Conservation (phyloP, 1,140 invertebrate species). For the Leptopilina boulardi region DNA sequence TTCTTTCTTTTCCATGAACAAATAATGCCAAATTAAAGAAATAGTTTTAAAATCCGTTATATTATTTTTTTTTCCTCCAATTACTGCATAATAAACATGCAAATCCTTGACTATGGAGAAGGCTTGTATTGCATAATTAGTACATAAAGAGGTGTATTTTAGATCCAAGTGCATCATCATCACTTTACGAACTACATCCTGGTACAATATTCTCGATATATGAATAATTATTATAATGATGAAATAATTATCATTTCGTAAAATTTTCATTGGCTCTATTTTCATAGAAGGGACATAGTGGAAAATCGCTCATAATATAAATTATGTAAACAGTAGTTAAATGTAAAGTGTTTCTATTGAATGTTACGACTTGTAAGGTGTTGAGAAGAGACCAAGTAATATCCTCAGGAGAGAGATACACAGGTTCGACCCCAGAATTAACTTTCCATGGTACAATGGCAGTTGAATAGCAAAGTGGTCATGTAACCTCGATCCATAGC, state of each 20-base stretch:
- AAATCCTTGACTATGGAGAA: background rate
- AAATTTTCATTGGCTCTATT: background rate
- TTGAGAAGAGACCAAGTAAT: background rate
- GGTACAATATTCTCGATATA: background rate
- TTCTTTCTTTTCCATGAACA: too few species aligned
- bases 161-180: background rate
- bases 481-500: conserved; percentile 23
- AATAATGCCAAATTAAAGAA: too few species aligned
- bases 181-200: background rate
- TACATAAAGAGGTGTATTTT: conserved; percentile 4
- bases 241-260: background rate
- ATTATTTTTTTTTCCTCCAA: conserved; percentile 52
- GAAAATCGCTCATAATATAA: background rate
- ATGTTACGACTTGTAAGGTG: background rate
- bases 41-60: conserved; percentile 54
- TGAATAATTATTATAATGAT: conserved; percentile 15
- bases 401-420: background rate
- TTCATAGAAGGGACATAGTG: background rate
- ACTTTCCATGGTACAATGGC: conserved; percentile 9
- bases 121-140: conserved; percentile 9
- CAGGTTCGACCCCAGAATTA: conserved; percentile 5
- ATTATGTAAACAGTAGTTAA: conserved; percentile 12
- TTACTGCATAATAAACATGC: conserved; percentile 46
- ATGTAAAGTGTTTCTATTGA: conserved; percentile 12
- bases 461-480: conserved; percentile 15